These are phyloP conservation scores for Ectemnius continuus DNA, from an alignment of 2,888 invertebrate genomes.

Conservation along the genomic window DNA sequence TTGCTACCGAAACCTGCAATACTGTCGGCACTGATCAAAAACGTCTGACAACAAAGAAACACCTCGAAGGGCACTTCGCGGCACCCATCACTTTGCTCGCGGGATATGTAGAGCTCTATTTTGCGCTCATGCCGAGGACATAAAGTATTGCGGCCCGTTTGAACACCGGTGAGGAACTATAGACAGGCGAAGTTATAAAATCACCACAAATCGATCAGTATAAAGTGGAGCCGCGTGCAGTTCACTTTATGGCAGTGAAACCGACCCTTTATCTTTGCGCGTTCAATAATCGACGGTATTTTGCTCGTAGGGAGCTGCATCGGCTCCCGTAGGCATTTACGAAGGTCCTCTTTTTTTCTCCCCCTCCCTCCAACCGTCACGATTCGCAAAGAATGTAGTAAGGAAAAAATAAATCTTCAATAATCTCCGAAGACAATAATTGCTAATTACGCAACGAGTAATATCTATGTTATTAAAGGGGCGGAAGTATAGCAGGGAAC, in stretches of 20 bases:
- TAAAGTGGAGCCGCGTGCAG: slow-evolving; percentile 70
- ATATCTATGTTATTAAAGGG: not conserved
- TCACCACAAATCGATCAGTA: slow-evolving; percentile 76
- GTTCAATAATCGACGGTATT: slow-evolving; percentile 62
- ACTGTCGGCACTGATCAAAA: not conserved
- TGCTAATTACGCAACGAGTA: not conserved
- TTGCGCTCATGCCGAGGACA: slow-evolving; percentile 68
- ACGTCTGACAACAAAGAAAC: slow-evolving; percentile 40
- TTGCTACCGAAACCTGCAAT: not conserved
- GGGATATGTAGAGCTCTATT: slow-evolving; percentile 71
- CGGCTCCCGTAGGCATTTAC: too few relatives aligned
- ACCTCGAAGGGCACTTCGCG: slow-evolving; percentile 12
- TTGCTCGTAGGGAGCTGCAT: slow-evolving; percentile 32
- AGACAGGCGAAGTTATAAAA: slow-evolving; percentile 74
- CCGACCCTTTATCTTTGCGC: slow-evolving; percentile 68
- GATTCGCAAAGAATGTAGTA: too few relatives aligned
- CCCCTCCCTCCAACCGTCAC: too few relatives aligned
- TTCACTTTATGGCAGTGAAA: slow-evolving; percentile 70
- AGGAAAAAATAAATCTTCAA: too few relatives aligned
- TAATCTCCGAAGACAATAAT: not conserved
- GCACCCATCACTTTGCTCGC: slow-evolving; percentile 4
- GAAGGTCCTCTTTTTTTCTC: not conserved
- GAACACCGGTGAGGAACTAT: slow-evolving; percentile 65
- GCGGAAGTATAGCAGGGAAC: not conserved
- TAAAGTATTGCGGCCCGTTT: slow-evolving; percentile 74